Evolutionary conservation across 2,797 vertebrate genomes (phyloP), one percentile per base, ranked within the genome.

Genomic region (Ctenopoma kingsleyae): DNA sequence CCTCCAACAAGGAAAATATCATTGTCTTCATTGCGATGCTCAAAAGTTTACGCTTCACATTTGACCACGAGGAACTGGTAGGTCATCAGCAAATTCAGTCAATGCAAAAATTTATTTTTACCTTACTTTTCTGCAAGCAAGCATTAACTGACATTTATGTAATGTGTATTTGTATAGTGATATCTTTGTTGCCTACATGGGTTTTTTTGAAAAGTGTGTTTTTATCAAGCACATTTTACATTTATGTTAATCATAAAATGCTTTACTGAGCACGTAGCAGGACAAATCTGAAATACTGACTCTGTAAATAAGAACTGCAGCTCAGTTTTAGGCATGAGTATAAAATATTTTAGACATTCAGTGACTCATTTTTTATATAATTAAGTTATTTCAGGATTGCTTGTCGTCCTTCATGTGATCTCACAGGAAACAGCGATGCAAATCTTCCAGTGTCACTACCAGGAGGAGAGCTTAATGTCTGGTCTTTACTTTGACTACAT

Each of bases 401-500:
- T 44, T 72, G 51, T 82, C 17, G 9, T 44, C 9, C 75, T 35
- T 76, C 41, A 27, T 27, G 25, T 80, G 60, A 72, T 82, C 74
- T 67, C 59, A 15, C 74, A 95, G 95, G 95, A 95, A 84, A 82
- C 77, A 1, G 86, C 78, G 0, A 95, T 95, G 94, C 92, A 94
- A 72, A 80, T 89, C 74, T 95, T 94, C 70, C 87, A 93, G 69
- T 95, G 95, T 80, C 95, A 95, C 85, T 95, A 95, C 66, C 90
- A 17, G 55, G 90, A 91, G 6, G 77, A 61, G 30, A 91, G 71
- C 44, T 86, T 94, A 62, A 73, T 89, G 40, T 91, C 92, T 3
- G 87, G 83, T 7, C 89, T 85, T 40, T 95, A 94, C 80, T 95
- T 95, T 53, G 88, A 93, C 80, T 91, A 94, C 67, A 80, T 95